Base-by-base conservation (phyloP, 2,888 invertebrate genomes). In the Ectropis crepuscularia region DNA sequence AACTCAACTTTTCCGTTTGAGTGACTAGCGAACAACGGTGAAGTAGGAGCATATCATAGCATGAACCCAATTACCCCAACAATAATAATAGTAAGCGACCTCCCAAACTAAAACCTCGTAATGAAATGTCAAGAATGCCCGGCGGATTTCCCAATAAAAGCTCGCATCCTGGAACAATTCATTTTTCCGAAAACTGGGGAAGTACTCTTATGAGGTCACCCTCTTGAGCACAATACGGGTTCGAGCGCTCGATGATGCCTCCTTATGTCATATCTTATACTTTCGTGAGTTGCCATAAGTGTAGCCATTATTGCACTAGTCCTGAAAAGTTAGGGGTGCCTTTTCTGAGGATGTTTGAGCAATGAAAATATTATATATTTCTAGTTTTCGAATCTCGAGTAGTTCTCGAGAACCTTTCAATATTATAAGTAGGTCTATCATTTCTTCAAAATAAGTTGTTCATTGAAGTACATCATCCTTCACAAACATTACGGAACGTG, bases 151-250 rank as follows among this genome's bases (percentile, higher is more conserved):
- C 73, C 75, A 80, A 83, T 85, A 83, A 79, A 72, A 72, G 50
- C 71, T 74, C 75, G 69, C 77, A 72, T 75, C 74, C 74, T 78
- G 64, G 71, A 76, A 78, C 78, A 82, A 85, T 87, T 78, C 81
- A 80, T 83, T 83, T 82, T 77, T 72, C 79, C 70, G n/a, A 73
- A 78, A 82, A 79, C 76, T 80, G 75, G 80, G 81, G 79, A 74
- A 76, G 73, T 57, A 55, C 55, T 60, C 43, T 47, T 48, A 43
- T 57, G 51, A 53, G 64, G 64, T 57, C 64, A 60, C 60, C 59
- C 76, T 73, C 70, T 55, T 53, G 66, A 69, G 71, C 65, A 83
- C 78, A 85, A 88, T 86, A 80, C 78, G 79, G 78, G 79, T 83
- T 83, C 72, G 78, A 84, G 79, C 12, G 57, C 45, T 62, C 62